Base-by-base conservation (phyloP, 2,797 vertebrate genomes). In the Sarcophilus harrisii region DNA sequence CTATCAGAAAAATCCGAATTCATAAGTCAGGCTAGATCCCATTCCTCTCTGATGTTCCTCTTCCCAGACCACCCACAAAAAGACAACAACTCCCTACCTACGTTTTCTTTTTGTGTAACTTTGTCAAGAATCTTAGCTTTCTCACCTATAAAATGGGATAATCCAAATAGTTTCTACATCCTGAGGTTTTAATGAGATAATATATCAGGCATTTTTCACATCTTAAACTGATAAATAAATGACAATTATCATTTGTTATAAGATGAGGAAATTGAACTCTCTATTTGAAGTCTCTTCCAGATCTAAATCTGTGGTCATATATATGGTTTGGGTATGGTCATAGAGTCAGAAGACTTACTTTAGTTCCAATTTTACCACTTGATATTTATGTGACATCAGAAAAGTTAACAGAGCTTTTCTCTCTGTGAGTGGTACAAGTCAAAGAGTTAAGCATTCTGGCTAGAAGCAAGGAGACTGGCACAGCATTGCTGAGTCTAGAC, bases 1-100 rank as follows among this genome's bases (percentile, higher is more conserved):
- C 5, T 45, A 81, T 38, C 73, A 24, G 16, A 45, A 18, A 45
- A 81, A 45, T 38, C 14, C 1, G 38, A 81, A 81, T 16, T 45
- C 62, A 73, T 13, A 38, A 1, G 18, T 73, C n/a, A 32, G 12
- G 1, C 32, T 38, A n/a, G 13, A 73, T 73, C 5, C 32, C n/a
- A 73, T 5, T n/a, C 5, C n/a, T 21, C 16, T 21, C 14, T 2
- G 4, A 29, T 6, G 2, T 3, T 16, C n/a, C 16, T 4, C 2
- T 55, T 55, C 54, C 54, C 9, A 55, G 8, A 55, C 11, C 73
- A 1, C 18, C 38, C n/a, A 0, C 0, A 5, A 24, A 81, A 38
- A 81, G 21, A 38, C 5, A 21, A 38, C 4, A 30, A 62, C 16
- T 73, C 28, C 32, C n/a, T 73, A 5, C 16, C n/a, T 38, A 24